Percentiles rank a stretch among this genome's conserved stretches.
phyloP scores from a whole-genome alignment of 2,888 invertebrate species.

The Lumbricus terrestris region DNA sequence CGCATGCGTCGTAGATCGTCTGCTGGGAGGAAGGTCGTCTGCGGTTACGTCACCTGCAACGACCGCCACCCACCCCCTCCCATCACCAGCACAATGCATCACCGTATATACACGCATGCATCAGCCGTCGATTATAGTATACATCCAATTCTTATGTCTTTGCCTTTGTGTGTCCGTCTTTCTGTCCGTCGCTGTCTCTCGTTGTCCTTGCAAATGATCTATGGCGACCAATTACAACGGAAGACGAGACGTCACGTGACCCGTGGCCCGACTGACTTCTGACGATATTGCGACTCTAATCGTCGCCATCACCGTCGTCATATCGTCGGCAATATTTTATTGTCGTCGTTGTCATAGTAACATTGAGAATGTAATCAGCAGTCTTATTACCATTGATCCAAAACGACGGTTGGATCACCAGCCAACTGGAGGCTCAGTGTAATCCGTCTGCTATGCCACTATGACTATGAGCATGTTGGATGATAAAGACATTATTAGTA shows the following conservation, averaged over 20 bases:
- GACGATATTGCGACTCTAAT: too few relatives aligned
- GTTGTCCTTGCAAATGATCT: not conserved
- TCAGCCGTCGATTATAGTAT: too few relatives aligned
- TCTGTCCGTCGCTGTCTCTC: not conserved
- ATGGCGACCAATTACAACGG: not conserved
- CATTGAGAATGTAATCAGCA: too few relatives aligned
- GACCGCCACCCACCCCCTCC: not conserved
- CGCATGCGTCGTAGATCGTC: not conserved
- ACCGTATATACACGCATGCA: too few relatives aligned
- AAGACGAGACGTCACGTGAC: not conserved
- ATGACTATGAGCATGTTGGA: not conserved
- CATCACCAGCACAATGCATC: not conserved
- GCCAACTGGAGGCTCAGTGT: too few relatives aligned
- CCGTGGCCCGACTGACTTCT: too few relatives aligned
- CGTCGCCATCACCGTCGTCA: too few relatives aligned
- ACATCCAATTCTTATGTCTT: not conserved
- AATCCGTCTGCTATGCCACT: not conserved
- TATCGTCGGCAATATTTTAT: too few relatives aligned
- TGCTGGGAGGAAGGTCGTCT: not conserved
- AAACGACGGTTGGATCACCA: too few relatives aligned
- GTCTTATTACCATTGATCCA: too few relatives aligned
- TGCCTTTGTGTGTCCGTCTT: not conserved
- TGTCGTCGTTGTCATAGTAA: too few relatives aligned
- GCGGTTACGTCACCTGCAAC: not conserved
- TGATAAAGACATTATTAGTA: not conserved